Conservation (phyloP, 1,140 invertebrate genomes). For the Nasonia longicornis region DNA sequence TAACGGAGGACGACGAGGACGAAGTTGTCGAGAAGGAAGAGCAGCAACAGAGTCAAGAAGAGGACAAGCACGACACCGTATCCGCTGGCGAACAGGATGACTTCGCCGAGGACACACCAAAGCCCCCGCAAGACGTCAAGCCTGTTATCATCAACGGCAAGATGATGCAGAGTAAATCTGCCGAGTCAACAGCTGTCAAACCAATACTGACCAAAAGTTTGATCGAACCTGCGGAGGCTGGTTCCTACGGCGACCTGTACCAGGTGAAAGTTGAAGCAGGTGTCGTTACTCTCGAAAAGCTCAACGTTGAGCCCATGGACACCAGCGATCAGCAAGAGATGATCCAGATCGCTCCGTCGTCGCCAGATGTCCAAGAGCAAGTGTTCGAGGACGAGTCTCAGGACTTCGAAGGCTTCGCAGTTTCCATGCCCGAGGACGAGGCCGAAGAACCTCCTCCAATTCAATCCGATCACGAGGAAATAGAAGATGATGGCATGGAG, state of each 20-base stretch:
- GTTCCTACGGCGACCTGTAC: conserved; percentile 37
- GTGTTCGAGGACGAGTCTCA: not conserved
- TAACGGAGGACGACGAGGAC: conserved; percentile 1
- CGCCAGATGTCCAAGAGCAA: conserved; percentile 2
- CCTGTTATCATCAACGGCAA: conserved; percentile 26
- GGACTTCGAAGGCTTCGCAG: conserved; percentile 33
- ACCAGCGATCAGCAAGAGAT: not conserved
- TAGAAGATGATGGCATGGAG: conserved; percentile 13
- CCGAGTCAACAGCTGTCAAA: not conserved
- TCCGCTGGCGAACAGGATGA: conserved; percentile 37
- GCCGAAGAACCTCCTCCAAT: not conserved
- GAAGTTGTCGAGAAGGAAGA: conserved; percentile 11
- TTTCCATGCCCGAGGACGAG: not conserved
- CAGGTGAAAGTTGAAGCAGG: conserved; percentile 49
- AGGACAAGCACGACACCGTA: conserved; percentile 21
- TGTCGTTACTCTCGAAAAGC: conserved; percentile 48
- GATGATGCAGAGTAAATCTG: conserved; percentile 26
- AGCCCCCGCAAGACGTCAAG: conserved; percentile 3
- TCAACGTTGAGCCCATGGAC: conserved; percentile 42
- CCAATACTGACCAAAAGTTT: not conserved
- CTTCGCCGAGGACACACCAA: conserved; percentile 41
- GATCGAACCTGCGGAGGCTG: not conserved
- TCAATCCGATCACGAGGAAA: conserved; percentile 27
- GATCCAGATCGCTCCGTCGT: not conserved
- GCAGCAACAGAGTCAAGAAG: not conserved